phyloP scores from a whole-genome alignment of 1,140 invertebrate genomes.

The Macrobrachium nipponense region DNA sequence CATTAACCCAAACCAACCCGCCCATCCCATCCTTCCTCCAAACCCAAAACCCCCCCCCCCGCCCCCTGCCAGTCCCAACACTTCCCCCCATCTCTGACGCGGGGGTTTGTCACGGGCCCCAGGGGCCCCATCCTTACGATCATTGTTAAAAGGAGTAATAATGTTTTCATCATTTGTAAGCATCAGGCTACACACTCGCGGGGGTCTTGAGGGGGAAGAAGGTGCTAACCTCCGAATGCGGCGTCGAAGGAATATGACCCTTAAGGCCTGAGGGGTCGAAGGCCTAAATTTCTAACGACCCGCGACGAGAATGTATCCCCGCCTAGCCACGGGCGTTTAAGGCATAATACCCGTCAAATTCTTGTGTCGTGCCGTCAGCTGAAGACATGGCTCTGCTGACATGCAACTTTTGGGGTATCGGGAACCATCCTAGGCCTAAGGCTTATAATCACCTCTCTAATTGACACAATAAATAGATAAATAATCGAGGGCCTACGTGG shows the following conservation, averaged over 20 bases:
- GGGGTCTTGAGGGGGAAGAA: neutral
- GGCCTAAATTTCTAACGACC: neutral
- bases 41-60: too few relatives aligned
- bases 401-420: neutral
- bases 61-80: too few relatives aligned
- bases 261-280: neutral
- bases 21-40: too few relatives aligned
- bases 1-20: too few relatives aligned
- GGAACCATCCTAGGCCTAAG: too few relatives aligned
- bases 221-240: neutral
- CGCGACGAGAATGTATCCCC: neutral
- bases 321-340: neutral
- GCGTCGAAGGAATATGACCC: neutral
- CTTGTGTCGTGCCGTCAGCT: conserved; percentile 6
- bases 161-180: conserved; percentile 40
- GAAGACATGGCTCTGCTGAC: conserved; percentile 8
- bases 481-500: too few relatives aligned
- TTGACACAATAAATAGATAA: too few relatives aligned
- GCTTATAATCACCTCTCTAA: too few relatives aligned
- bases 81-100: too few relatives aligned
- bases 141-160: conserved; percentile 16
- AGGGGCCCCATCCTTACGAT: neutral
- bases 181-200: conserved; percentile 12
- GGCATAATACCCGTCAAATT: conserved; percentile 21
- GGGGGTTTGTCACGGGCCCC: too few relatives aligned